A percentile compares a stretch with the other conserved stretches of the same genome.
phyloP scores from a whole-genome alignment of 2,113 vertebrate species.

The Phaetusa simplex region DNA sequence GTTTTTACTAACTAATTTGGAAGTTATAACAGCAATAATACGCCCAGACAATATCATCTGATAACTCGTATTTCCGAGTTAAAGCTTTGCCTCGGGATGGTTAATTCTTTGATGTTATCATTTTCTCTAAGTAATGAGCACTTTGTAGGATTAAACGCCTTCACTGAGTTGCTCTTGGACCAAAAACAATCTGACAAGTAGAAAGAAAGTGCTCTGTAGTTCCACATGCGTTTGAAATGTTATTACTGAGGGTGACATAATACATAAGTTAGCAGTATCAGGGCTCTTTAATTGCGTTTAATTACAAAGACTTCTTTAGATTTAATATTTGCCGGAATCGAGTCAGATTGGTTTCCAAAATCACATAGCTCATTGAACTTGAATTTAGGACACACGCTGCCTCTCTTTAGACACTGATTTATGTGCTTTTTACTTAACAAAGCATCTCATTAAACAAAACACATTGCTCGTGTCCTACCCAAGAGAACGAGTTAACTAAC shows the following conservation, averaged over 20 bases:
- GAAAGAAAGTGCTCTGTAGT: conserved; percentile 16
- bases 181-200: conserved; percentile 39
- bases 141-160: conserved; percentile 58
- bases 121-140: conserved; percentile 59
- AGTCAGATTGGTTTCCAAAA: conserved; percentile 25
- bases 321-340: conserved; percentile 44
- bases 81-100: conserved; percentile 39
- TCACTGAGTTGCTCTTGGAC: conserved; percentile 40
- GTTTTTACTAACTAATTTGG: conserved; percentile 44
- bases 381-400: neutral
- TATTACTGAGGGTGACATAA: conserved; percentile 43
- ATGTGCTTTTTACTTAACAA: conserved; percentile 45
- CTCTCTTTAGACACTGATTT: conserved; percentile 32
- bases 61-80: neutral
- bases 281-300: conserved; percentile 13
- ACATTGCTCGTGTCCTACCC: neutral
- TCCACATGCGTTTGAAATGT: conserved; percentile 10
- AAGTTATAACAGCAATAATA: conserved; percentile 35
- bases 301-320: neutral
- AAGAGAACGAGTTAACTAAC: conserved; percentile 19
- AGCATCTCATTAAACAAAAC: conserved; percentile 33
- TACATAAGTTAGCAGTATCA: neutral
- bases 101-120: conserved; percentile 60
- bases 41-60: conserved; percentile 5
- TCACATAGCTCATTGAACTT: neutral